Evolutionary conservation across 2,888 invertebrate genomes (phyloP).

Genomic region (Drosophila mimica): DNA sequence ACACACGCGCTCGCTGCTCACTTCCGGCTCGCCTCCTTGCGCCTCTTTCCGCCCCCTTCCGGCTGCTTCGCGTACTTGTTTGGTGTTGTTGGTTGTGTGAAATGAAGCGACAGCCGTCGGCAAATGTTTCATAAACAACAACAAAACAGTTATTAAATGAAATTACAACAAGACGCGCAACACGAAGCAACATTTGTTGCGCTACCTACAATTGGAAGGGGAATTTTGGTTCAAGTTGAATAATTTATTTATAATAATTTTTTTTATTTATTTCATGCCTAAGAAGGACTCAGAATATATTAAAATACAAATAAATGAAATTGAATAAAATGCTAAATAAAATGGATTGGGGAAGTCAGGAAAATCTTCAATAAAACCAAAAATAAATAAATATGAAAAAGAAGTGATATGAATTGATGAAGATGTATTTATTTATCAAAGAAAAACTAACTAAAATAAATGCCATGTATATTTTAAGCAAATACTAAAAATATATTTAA

Average conservation of each 20-base stretch:
- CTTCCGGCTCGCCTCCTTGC: constrained; percentile 51
- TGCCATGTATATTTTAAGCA: neutral
- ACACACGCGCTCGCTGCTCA: constrained; percentile 62
- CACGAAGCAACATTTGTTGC: constrained; percentile 52
- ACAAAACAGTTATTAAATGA: constrained; percentile 78
- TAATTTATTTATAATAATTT: neutral
- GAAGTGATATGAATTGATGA: neutral
- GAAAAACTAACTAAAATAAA: neutral
- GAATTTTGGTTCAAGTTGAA: neutral
- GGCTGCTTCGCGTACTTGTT: constrained; percentile 4
- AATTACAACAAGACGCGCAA: constrained; percentile 64
- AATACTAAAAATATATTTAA: neutral
- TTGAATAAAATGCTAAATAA: neutral
- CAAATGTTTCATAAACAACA: constrained; percentile 78
- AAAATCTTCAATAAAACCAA: neutral
- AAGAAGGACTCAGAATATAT: too few relatives aligned
- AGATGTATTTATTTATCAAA: neutral
- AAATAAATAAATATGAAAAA: neutral
- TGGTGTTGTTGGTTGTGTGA: constrained; percentile 50
- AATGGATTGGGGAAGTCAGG: neutral
- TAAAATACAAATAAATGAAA: neutral
- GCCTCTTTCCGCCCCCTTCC: neutral
- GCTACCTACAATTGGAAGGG: constrained; percentile 24
- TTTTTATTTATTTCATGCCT: neutral
- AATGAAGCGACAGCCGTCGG: constrained; percentile 76